phyloP scores from a whole-genome alignment of 2,888 invertebrate species.

The Drosophila borborema region DNA sequence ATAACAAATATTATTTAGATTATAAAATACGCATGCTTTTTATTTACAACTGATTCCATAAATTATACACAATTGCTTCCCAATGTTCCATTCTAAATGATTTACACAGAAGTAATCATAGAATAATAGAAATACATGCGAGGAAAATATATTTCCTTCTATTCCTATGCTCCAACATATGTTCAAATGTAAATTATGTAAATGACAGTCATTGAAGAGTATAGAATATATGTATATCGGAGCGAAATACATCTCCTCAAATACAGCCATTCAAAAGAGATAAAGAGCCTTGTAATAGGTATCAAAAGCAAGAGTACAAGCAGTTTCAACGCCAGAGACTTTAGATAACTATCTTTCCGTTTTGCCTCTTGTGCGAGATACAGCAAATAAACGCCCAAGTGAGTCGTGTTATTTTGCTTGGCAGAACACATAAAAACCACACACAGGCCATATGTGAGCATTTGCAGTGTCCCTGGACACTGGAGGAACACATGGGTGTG shows the following conservation, averaged over 20 bases:
- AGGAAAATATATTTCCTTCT: too few relatives aligned
- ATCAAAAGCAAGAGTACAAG: neutral
- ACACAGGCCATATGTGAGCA: constrained; percentile 47
- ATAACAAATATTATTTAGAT: too few relatives aligned
- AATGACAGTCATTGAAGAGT: too few relatives aligned
- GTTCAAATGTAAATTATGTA: too few relatives aligned
- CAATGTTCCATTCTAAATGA: too few relatives aligned
- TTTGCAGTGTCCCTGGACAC: neutral
- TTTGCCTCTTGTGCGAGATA: neutral
- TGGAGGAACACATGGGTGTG: constrained; percentile 12
- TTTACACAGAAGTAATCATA: too few relatives aligned
- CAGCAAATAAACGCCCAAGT: neutral
- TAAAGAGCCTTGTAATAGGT: neutral
- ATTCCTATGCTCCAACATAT: too few relatives aligned
- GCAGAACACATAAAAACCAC: constrained; percentile 17
- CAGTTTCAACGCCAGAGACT: neutral
- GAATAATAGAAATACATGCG: too few relatives aligned
- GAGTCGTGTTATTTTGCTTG: constrained; percentile 14
- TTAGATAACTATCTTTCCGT: neutral
- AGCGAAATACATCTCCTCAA: neutral
- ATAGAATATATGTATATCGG: too few relatives aligned
- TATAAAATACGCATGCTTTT: too few relatives aligned
- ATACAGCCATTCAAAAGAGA: neutral
- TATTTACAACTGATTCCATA: too few relatives aligned
- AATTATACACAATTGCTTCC: too few relatives aligned